Base-by-base conservation (phyloP, 2,797 vertebrate genomes). In the Spheniscus humboldti region DNA sequence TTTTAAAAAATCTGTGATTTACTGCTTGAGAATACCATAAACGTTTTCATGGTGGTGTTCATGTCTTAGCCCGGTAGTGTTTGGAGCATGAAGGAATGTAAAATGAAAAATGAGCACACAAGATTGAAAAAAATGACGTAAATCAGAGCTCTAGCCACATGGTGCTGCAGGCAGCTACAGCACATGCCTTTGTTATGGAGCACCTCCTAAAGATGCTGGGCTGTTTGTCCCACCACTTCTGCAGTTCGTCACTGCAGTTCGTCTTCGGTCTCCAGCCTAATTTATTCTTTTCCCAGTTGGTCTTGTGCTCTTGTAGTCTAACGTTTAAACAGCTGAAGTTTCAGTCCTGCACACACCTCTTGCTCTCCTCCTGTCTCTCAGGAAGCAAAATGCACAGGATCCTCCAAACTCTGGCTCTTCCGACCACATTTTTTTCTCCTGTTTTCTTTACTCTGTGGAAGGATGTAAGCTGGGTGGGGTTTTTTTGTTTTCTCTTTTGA, bases 301-400 rank as follows among this genome's bases (percentile, higher is more conserved):
- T 37, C 27, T 56, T 53, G n/a, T 56, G 69, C 45, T 63, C 13
- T 22, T 35, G 41, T 16, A 37, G 41, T 24, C 28, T 20, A 3
- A 24, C 1, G 5, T 60, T 75, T 20, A 5, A 33, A 14, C 4
- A 10, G 50, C 16, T 45, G n/a, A 24, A n/a, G 47, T 37, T 53
- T 86, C 10, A 1, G 9, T 76, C 28, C 59, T 83, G 39, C 1
- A 0, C 2, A 0, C 19, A 15, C 16, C 28, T 59, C 52, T 48
- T 68, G 53, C 45, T 56, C 35, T 82, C 24, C 67, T 11, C 2
- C n/a, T 62, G 19, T 47, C 4, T 1, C 52, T 62, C 13, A 41
- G 68, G 73, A 43, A 31, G 16, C 23, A 41, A 69, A 88, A 63
- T 24, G 33, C 52, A 18, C 1, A 5, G 35, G 24, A 43, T 45